Conservation (phyloP, 2,888 invertebrate genomes). For the Dusona sp. region DNA sequence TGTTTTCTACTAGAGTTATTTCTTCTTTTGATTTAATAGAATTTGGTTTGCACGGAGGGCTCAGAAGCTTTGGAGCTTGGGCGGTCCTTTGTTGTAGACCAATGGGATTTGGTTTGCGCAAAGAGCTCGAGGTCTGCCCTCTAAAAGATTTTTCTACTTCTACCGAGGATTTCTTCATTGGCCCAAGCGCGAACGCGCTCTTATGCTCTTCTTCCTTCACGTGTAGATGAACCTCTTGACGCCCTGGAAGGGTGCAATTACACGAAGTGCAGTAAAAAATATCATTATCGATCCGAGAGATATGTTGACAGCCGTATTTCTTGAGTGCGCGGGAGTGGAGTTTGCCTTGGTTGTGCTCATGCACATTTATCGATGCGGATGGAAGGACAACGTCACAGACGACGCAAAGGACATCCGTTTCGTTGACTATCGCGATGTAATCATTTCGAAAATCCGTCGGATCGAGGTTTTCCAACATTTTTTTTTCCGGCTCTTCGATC, state of each 20-base stretch:
- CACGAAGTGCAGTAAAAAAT: constrained; percentile 45
- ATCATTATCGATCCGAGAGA: background rate
- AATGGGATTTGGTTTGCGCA: background rate
- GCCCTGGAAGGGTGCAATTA: background rate
- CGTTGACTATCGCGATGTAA: background rate
- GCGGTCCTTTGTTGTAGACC: background rate
- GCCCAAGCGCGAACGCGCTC: background rate
- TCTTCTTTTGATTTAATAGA: background rate
- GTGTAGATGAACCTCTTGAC: constrained; percentile 22
- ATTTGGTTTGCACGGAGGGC: background rate
- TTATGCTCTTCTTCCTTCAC: constrained; percentile 12
- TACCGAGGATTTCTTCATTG: background rate
- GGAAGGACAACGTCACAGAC: background rate
- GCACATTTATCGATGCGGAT: background rate
- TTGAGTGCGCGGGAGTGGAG: background rate
- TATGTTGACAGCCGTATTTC: constrained; percentile 46
- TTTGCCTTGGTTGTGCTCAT: background rate
- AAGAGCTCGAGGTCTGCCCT: background rate
- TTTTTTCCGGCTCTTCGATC: background rate
- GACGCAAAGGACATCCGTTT: background rate
- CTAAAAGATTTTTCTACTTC: background rate
- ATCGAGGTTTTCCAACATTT: background rate
- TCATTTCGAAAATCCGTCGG: background rate
- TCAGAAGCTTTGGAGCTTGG: background rate
- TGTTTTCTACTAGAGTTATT: background rate